Percentiles rank a stretch among this genome's conserved stretches.
These are phyloP conservation scores for Podarcis cretensis DNA, from an alignment of 2,113 vertebrate genomes.

Conservation along the genomic window DNA sequence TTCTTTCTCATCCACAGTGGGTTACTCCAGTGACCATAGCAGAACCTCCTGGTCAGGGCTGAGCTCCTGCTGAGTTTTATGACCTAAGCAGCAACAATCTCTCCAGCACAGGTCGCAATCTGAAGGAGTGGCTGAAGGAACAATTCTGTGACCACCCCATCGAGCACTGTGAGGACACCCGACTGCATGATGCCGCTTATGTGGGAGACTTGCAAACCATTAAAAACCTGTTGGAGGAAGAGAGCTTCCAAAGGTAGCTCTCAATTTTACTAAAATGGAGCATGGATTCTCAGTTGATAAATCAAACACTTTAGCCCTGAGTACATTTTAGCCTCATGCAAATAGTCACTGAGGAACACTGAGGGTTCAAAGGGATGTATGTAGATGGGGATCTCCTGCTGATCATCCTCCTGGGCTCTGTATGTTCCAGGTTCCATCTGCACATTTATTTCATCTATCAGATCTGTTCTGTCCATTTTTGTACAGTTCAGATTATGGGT, in stretches of 20 bases:
- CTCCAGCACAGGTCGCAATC: conserved; percentile 85
- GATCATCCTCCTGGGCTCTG: neutral
- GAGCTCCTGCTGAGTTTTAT: neutral
- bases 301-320: neutral
- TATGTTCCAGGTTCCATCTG: neutral
- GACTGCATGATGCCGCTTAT: conserved; percentile 91
- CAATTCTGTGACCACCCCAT: conserved; percentile 92
- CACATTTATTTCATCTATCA: neutral
- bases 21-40: neutral
- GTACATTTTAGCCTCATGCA: neutral
- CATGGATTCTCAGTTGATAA: neutral
- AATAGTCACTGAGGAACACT: too few species aligned
- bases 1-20: neutral
- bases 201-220: conserved; percentile 91
- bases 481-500: neutral
- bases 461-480: neutral
- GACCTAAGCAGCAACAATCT: conserved; percentile 41
- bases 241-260: conserved; percentile 85
- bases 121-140: conserved; percentile 94
- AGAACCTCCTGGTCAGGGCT: neutral
- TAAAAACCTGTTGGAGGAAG: conserved; percentile 85
- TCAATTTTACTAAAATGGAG: neutral
- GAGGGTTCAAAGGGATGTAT: neutral
- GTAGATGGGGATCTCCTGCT: too few species aligned
- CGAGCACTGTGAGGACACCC: conserved; percentile 88